A percentile compares a stretch with the other conserved stretches of the same genome.
These are phyloP conservation scores for Panagrolaimus sp. DNA, from an alignment of 1,140 invertebrate genomes.

Conservation along the genomic window DNA sequence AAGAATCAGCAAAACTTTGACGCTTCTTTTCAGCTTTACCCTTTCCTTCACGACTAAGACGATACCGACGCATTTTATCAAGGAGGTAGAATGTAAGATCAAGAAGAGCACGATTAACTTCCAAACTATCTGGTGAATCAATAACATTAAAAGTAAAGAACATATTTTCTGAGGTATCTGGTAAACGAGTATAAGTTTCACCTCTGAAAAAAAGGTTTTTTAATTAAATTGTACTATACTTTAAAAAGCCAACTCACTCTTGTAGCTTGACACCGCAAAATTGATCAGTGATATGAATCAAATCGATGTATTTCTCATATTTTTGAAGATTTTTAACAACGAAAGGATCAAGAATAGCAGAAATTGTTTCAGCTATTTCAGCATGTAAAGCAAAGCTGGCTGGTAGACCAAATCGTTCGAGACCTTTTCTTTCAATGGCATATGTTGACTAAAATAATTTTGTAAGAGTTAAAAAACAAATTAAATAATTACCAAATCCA, in stretches of 20 bases:
- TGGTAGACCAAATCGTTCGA: conserved; percentile 76
- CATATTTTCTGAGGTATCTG: conserved; percentile 69
- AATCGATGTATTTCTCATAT: conserved; percentile 81
- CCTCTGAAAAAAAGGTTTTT: conserved; percentile 62
- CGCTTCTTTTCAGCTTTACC: conserved; percentile 75
- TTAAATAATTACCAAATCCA: conserved; percentile 74
- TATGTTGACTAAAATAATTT: conserved; percentile 70
- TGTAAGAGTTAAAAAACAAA: conserved; percentile 35
- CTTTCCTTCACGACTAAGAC: conserved; percentile 81
- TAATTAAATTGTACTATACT: neutral
- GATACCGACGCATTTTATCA: conserved; percentile 81
- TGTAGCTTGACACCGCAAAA: conserved; percentile 70
- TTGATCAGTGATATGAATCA: conserved; percentile 93
- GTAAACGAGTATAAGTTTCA: conserved; percentile 64
- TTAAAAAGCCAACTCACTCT: neutral
- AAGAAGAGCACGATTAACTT: conserved; percentile 80
- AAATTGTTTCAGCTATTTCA: conserved; percentile 46
- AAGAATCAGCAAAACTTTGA: conserved; percentile 80
- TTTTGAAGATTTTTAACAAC: conserved; percentile 72
- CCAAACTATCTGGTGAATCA: conserved; percentile 67
- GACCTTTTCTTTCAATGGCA: conserved; percentile 82
- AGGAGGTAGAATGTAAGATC: conserved; percentile 68
- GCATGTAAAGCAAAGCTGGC: conserved; percentile 72
- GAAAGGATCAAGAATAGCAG: conserved; percentile 49
- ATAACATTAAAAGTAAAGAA: conserved; percentile 63